Evolutionary conservation across 92 coral and sea anemone species (phyloP), one percentile per base, ranked within the genome.

Genomic region (Meandrina meandrites): DNA sequence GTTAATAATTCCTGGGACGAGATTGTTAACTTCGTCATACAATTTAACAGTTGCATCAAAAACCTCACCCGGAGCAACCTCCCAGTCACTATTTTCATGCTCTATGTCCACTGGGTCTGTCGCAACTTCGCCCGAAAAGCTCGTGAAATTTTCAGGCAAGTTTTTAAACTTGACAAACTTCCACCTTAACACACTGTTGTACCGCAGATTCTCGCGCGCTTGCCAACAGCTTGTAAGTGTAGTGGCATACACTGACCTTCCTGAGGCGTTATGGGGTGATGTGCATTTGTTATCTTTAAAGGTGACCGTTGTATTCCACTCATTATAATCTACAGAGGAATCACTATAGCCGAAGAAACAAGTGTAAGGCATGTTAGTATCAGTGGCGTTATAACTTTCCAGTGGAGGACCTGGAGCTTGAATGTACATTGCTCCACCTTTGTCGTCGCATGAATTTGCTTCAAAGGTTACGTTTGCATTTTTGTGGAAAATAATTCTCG

Each of bases 351-450:
- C 76, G 32, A 97, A 91, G 78, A 97, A 95, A 57, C 99, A 97
- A 15, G 82, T 79, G 90, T 93, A 93, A 37, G n/a, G n/a, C n/a
- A 82, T 76, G 75, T 80, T 84, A 6, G 79, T 71, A 56, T 90
- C 97, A 73, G 95, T 93, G 45, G 98, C 81, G 71, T 91, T 76
- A 73, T 92, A 93, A 60, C 93, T 91, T 71, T 92, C 93, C 32
- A 97, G 81, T 13, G 94, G 98, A 22, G 98, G 88, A 21, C 99
- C 98, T 28, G 95, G 94, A 62, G 95, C 87, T 79, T 88, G 83
- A 54, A 97, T 92, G 75, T 92, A 95, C 36, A 97, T 80, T 21
- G 98, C 99, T 56, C 99, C 99, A 35, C 99, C 99, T 57, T 92
- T 92, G 77, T 90, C 94, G 10, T 84, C 71, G 32, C 96, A 91